Base-by-base conservation (phyloP, 2,113 vertebrate genomes). In the Craseonycteris thonglongyai region DNA sequence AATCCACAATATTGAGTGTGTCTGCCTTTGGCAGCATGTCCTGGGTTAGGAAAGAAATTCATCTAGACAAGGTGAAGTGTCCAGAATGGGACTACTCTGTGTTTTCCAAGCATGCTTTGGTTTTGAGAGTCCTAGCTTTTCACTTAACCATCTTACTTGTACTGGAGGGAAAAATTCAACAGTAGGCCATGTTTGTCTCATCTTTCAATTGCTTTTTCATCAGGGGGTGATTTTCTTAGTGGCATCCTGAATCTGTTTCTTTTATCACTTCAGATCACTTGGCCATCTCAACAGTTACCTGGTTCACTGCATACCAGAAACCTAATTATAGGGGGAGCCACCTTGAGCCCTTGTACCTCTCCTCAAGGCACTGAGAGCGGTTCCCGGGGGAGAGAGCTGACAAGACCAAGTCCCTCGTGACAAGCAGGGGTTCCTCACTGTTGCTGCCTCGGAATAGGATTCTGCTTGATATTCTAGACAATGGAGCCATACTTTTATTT, bases 371-470 rank as follows among this genome's bases (percentile, higher is more conserved):
- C 24, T 59, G 16, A 58, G 94, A 59, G 35, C 8, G 3, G 11
- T 58, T 96, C 84, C 49, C 15, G 22, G n/a, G 78, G 65, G 88
- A 58, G 80, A 69, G 66, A 66, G 4, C 72, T 30, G 28, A 82
- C 84, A 30, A 59, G 54, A 49, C 40, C 33, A 26, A 80, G 82
- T 3, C 54, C 12, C 45, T 94, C 22, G 11, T 40, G 15, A 16
- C 7, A 45, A 88, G 26, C 47, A 71, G 21, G 35, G 33, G 81
- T 51, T 33, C 85, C 59, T 56, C 49, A 8, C 22, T 51, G 35
- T 19, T 81, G 89, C 40, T 88, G 54, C 76, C 95, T 88, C 54
- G 85, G 93, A 96, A 75, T 71, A 95, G 66, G 89, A 38, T 95
- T 97, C 59, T 40, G 2, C 26, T 97, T 95, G 88, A 83, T 75